Evolutionary conservation across 2,113 vertebrate species (phyloP).

Genomic region (Psettodes erumei): DNA sequence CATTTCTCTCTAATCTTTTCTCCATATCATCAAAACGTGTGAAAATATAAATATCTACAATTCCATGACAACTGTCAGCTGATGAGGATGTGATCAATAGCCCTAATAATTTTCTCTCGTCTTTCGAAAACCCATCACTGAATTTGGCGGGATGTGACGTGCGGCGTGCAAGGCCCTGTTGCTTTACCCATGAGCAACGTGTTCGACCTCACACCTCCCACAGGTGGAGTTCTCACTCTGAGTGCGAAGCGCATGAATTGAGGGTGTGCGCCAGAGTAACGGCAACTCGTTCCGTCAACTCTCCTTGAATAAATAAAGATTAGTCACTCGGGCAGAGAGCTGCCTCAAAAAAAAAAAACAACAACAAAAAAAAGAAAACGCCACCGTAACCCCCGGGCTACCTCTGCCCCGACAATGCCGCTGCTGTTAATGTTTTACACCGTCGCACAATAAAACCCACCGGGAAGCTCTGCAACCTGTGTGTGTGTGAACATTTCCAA

Average conservation of each 20-base stretch:
- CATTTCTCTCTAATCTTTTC: too few species aligned
- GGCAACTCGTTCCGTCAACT: neutral
- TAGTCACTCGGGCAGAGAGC: constrained; percentile 2
- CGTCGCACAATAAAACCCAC: neutral
- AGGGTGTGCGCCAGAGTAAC: constrained; percentile 23
- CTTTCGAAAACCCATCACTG: neutral
- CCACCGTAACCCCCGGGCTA: constrained; percentile 1
- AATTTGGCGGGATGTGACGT: neutral
- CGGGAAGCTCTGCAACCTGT: neutral
- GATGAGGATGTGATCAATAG: neutral
- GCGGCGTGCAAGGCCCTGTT: too few species aligned
- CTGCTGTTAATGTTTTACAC: constrained; percentile 49
- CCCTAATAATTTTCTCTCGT: too few species aligned
- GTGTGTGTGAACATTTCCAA: neutral
- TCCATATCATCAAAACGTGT: too few species aligned
- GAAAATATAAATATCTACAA: too few species aligned
- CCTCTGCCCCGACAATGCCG: constrained; percentile 20
- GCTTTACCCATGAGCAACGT: neutral
- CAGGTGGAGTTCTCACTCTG: neutral
- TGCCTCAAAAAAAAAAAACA: neutral
- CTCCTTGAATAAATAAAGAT: constrained; percentile 40
- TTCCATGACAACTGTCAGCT: too few species aligned
- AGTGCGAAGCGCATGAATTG: constrained; percentile 8
- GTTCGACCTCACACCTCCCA: neutral
- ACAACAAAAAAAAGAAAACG: too few species aligned